A percentile compares a stretch with the other conserved stretches of the same genome.
These are phyloP conservation scores for Byasa hedistus DNA, from an alignment of 2,888 invertebrate genomes.

Conservation along the genomic window DNA sequence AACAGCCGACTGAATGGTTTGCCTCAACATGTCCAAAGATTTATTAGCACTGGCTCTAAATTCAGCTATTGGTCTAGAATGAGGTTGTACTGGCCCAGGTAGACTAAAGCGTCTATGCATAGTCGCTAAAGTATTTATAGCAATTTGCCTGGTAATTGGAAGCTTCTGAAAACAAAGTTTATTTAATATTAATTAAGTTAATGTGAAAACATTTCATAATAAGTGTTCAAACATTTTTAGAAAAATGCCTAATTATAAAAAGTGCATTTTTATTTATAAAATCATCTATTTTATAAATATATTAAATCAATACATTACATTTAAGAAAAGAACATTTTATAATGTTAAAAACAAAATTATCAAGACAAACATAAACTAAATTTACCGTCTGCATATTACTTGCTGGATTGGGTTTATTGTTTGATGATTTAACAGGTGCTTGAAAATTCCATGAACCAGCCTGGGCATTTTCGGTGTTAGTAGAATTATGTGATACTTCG, in stretches of 20 bases:
- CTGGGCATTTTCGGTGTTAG: slow-evolving; percentile 48
- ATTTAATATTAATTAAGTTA: not conserved
- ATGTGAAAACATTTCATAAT: too few relatives aligned
- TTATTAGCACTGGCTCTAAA: slow-evolving; percentile 84
- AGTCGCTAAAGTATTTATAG: slow-evolving; percentile 84
- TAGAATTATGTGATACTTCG: slow-evolving; percentile 56
- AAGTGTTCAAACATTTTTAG: too few relatives aligned
- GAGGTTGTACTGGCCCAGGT: slow-evolving; percentile 78
- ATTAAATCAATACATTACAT: too few relatives aligned
- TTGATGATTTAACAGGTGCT: slow-evolving; percentile 56
- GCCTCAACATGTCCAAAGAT: slow-evolving; percentile 86
- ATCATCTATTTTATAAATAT: too few relatives aligned
- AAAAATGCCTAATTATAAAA: too few relatives aligned
- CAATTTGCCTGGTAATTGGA: slow-evolving; percentile 82
- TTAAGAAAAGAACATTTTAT: too few relatives aligned
- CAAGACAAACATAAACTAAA: not conserved
- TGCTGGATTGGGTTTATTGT: slow-evolving; percentile 49
- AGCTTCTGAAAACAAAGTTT: slow-evolving; percentile 60
- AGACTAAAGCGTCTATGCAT: slow-evolving; percentile 79
- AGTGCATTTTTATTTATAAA: too few relatives aligned
- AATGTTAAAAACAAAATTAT: too few relatives aligned
- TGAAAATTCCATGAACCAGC: slow-evolving; percentile 65
- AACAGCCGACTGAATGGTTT: slow-evolving; percentile 87
- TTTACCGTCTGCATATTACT: slow-evolving; percentile 65
- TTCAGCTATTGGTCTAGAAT: slow-evolving; percentile 74